These are phyloP conservation scores for Dynastes grantii DNA, from an alignment of 2,888 invertebrate genomes.

Conservation along the genomic window DNA sequence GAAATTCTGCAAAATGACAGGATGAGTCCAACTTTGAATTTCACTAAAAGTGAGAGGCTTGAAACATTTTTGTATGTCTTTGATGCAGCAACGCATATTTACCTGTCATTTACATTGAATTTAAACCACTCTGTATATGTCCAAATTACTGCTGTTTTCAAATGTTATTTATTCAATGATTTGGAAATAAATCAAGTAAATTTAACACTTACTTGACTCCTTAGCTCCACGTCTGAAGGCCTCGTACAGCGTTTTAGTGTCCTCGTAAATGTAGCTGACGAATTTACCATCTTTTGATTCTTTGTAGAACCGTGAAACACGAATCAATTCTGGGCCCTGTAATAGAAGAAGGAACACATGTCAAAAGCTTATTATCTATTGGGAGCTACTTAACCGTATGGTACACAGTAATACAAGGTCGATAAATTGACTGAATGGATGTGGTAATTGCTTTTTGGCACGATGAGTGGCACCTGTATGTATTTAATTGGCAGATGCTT, in stretches of 20 bases:
- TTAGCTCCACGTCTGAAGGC: slow-evolving; percentile 93
- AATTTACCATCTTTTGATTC: slow-evolving; percentile 91
- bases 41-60: no score
- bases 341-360: slow-evolving; percentile 66
- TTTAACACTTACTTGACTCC: slow-evolving; percentile 84
- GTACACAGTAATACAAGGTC: neutral
- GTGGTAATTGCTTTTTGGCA: slow-evolving; percentile 22
- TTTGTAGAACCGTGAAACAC: slow-evolving; percentile 92
- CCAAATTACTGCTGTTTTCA: no score
- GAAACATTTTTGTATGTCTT: no score
- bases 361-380: no score
- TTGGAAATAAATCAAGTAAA: neutral
- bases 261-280: slow-evolving; percentile 87
- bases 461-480: slow-evolving; percentile 1
- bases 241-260: slow-evolving; percentile 91
- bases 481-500: slow-evolving; percentile 29
- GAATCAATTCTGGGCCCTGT: slow-evolving; percentile 90
- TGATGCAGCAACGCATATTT: no score
- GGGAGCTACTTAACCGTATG: no score
- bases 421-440: neutral
- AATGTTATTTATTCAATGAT: no score
- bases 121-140: no score
- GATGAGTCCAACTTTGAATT: no score
- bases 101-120: no score
- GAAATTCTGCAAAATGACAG: no score